Conservation (phyloP, 2,113 vertebrate species). For the Bostrychus sinensis region DNA sequence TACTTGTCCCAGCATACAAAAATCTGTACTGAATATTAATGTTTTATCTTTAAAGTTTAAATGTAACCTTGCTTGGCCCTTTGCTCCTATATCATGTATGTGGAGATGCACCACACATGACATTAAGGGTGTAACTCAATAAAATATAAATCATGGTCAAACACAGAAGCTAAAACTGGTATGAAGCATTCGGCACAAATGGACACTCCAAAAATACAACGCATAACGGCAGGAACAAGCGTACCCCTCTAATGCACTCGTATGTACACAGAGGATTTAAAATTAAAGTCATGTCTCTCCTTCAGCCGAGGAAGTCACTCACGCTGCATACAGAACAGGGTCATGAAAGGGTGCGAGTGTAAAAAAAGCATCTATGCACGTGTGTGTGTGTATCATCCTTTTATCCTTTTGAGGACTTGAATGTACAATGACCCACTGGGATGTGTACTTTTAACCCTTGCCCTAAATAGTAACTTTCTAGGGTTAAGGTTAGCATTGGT, state of each 20-base stretch:
- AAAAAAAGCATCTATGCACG: conserved; percentile 19
- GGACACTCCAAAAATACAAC: neutral
- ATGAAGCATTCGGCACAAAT: neutral
- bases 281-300: conserved; percentile 41
- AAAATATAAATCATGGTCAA: conserved; percentile 11
- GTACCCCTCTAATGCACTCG: neutral
- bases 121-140: neutral
- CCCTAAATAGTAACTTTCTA: conserved; percentile 1
- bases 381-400: neutral
- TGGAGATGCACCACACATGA: neutral
- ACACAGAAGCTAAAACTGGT: neutral
- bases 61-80: conserved; percentile 8
- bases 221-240: conserved; percentile 5
- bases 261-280: conserved; percentile 19
- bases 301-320: conserved; percentile 54
- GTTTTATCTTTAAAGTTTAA: neutral
- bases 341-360: conserved; percentile 51
- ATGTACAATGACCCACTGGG: neutral
- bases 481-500: neutral
- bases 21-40: neutral
- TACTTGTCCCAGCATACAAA: neutral
- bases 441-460: neutral
- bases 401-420: conserved; percentile 7
- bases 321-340: conserved; percentile 58
- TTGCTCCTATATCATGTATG: neutral